These are phyloP conservation scores for Cheilinus undulatus DNA, from an alignment of 2,113 vertebrate species.

Conservation along the genomic window DNA sequence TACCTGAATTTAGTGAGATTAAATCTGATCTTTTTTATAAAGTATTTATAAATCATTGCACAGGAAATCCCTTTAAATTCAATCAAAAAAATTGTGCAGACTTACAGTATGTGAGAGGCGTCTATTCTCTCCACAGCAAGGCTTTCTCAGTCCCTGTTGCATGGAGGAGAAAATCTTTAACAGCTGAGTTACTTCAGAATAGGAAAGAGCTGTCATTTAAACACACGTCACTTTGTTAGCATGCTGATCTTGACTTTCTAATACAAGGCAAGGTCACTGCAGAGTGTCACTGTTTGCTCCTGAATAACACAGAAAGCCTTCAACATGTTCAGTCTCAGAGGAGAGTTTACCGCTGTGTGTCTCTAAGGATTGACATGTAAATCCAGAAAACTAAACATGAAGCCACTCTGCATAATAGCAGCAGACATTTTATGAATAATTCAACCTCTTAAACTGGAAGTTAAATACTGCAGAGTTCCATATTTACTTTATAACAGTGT, in stretches of 20 bases:
- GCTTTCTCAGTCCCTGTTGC: no score
- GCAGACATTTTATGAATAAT: constrained; percentile 52
- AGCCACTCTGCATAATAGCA: constrained; percentile 39
- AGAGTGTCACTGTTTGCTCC: constrained; percentile 11
- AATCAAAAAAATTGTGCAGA: no score
- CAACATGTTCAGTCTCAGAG: neutral
- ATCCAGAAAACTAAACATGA: constrained; percentile 27
- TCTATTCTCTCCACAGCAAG: no score
- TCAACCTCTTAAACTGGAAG: neutral
- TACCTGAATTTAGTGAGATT: no score
- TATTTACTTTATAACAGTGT: constrained; percentile 36
- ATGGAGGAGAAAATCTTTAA: no score
- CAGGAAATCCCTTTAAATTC: no score
- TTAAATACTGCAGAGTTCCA: constrained; percentile 11
- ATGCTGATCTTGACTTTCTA: constrained; percentile 9
- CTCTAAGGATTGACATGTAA: neutral
- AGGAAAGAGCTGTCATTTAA: neutral
- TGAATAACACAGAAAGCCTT: neutral
- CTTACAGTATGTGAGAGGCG: no score
- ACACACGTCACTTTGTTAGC: neutral
- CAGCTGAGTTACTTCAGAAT: no score
- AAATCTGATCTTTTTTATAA: no score
- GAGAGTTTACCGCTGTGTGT: neutral
- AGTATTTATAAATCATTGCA: no score
- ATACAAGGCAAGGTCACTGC: neutral